A percentile compares a stretch with the other conserved stretches of the same genome.
Evolutionary conservation across 2,113 vertebrate genomes (phyloP).

Genomic region (Elanus axillaris): DNA sequence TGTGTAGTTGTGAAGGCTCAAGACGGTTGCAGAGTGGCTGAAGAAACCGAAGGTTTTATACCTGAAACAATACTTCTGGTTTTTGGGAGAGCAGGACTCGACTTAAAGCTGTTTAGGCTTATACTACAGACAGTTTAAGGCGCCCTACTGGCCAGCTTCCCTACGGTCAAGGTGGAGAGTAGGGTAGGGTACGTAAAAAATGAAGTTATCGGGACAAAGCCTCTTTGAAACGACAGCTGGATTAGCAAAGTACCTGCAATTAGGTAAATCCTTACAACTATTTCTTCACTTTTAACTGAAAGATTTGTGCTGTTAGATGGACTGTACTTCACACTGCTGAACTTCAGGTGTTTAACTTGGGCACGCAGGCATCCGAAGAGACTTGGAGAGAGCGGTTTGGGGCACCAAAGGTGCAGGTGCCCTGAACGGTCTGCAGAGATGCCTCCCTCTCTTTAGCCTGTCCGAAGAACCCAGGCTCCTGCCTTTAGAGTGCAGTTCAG

Average conservation of each 20-base stretch:
- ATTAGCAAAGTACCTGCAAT: neutral
- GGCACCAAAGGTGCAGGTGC: neutral
- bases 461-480: neutral
- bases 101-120: neutral
- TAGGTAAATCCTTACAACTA: neutral
- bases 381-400: neutral
- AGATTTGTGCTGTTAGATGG: neutral
- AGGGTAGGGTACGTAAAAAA: neutral
- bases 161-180: rapidly evolving
- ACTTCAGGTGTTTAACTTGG: neutral
- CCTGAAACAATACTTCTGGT: neutral
- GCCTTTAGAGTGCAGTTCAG: neutral
- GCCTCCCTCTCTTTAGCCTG: neutral
- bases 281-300: neutral
- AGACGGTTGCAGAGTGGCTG: neutral
- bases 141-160: neutral
- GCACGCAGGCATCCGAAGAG: neutral
- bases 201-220: neutral
- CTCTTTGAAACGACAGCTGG: neutral
- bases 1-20: neutral
- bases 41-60: neutral
- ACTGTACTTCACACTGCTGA: neutral
- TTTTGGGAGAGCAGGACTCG: neutral
- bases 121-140: neutral
- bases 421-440: neutral